phyloP scores from a whole-genome alignment of 2,888 invertebrate species.

The Aporophyla lueneburgensis region DNA sequence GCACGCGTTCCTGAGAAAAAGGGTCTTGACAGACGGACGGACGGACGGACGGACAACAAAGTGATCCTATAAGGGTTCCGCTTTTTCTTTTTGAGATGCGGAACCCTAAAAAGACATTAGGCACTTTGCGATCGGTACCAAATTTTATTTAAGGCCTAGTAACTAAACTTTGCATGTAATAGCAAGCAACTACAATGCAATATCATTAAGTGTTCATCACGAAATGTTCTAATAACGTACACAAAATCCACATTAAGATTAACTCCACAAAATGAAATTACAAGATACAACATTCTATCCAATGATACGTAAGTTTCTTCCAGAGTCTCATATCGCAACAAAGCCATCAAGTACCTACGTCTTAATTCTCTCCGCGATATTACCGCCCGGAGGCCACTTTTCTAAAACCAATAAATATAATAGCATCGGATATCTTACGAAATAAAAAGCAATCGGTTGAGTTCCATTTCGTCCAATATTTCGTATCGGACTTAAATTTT shows the following conservation, averaged over 20 bases:
- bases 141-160: neutral
- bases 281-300: neutral
- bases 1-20: too few relatives aligned
- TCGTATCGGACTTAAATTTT: slow-evolving; percentile 72
- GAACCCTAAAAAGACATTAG: too few relatives aligned
- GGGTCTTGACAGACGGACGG: too few relatives aligned
- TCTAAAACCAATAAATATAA: slow-evolving; percentile 87
- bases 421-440: slow-evolving; percentile 79
- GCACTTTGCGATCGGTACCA: too few relatives aligned
- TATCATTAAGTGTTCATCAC: neutral
- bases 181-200: neutral
- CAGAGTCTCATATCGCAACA: slow-evolving; percentile 40
- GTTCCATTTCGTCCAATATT: slow-evolving; percentile 77
- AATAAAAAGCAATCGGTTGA: slow-evolving; percentile 81
- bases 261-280: slow-evolving; percentile 7
- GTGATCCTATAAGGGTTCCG: too few relatives aligned
- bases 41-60: too few relatives aligned
- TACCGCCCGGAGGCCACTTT: slow-evolving; percentile 80
- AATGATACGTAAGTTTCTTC: slow-evolving; percentile 17
- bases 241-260: neutral
- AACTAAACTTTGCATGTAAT: neutral
- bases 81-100: too few relatives aligned
- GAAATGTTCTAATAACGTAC: neutral
- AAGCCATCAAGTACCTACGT: slow-evolving; percentile 56
- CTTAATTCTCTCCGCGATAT: slow-evolving; percentile 80